Evolutionary conservation across 2,113 vertebrate species (phyloP).

Genomic region (Brachionichthys hirsutus): DNA sequence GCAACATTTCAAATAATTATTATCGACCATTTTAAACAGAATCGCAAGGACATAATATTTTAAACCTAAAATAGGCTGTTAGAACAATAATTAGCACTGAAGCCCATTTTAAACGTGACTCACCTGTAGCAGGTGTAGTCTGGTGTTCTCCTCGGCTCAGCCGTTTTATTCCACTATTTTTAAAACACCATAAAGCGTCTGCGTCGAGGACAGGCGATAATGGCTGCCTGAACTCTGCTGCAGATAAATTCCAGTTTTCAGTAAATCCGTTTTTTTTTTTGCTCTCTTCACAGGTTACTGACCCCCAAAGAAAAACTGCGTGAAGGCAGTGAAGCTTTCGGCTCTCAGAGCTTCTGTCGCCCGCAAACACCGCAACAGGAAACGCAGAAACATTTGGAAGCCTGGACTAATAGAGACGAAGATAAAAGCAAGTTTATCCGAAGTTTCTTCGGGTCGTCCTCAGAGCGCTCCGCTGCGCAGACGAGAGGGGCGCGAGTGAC

Average conservation of each 20-base stretch:
- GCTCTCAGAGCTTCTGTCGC: conserved; percentile 27
- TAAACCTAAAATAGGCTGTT: not conserved
- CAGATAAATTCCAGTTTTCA: conserved; percentile 38
- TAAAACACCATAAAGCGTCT: not conserved
- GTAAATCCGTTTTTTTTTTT: conserved; percentile 27
- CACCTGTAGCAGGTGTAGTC: conserved; percentile 57
- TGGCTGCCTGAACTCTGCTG: not conserved
- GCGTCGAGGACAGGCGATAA: not conserved
- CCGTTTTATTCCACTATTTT: not conserved
- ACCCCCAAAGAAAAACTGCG: conserved; percentile 36
- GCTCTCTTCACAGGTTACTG: conserved; percentile 63
- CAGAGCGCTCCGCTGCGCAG: conserved; percentile 22
- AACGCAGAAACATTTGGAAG: conserved; percentile 51
- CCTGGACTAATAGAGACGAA: not conserved
- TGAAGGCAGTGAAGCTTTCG: not conserved
- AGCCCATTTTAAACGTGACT: too few relatives aligned
- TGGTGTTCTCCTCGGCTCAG: not conserved
- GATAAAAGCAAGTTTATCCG: conserved; percentile 11
- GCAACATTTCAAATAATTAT: too few relatives aligned
- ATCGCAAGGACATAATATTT: too few relatives aligned
- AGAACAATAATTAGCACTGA: too few relatives aligned
- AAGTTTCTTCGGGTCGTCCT: conserved; percentile 13
- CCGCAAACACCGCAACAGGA: conserved; percentile 54
- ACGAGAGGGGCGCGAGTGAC: conserved; percentile 53
- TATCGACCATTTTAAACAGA: too few relatives aligned